Percentiles rank a stretch among this genome's conserved stretches.
Evolutionary conservation across 2,888 invertebrate genomes (phyloP).

Genomic region (Nudaria mundana): DNA sequence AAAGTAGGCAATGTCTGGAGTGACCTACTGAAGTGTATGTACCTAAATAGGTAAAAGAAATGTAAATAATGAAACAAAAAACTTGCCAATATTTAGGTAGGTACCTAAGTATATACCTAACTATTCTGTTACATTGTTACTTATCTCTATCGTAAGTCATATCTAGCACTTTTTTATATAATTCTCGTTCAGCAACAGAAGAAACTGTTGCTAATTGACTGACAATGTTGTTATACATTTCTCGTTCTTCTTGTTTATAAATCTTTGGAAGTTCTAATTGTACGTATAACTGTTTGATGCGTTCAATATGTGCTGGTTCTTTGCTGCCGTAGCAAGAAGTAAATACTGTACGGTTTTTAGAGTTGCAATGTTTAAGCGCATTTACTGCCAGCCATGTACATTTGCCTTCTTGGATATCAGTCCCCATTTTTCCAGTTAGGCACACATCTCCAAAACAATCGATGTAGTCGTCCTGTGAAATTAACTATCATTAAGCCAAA

Average conservation of each 20-base stretch:
- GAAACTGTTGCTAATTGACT: conserved; percentile 28
- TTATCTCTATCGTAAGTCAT: conserved; percentile 81
- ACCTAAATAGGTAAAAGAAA: too few species aligned
- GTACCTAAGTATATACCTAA: too few species aligned
- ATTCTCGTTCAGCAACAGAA: conserved; percentile 75
- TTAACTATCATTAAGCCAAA: neutral
- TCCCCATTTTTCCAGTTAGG: conserved; percentile 92
- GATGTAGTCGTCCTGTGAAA: conserved; percentile 87
- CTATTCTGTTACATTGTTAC: too few species aligned
- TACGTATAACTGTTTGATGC: conserved; percentile 62
- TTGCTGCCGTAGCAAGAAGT: conserved; percentile 86
- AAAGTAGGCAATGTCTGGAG: too few species aligned
- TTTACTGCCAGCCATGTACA: conserved; percentile 95
- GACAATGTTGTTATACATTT: conserved; percentile 85
- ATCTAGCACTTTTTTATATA: conserved; percentile 87
- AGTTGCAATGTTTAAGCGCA: conserved; percentile 86
- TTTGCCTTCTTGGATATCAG: conserved; percentile 96
- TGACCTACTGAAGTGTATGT: too few species aligned
- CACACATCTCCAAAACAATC: conserved; percentile 93
- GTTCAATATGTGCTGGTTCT: conserved; percentile 83
- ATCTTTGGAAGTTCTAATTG: conserved; percentile 86
- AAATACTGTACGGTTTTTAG: conserved; percentile 82
- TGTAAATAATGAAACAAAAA: too few species aligned
- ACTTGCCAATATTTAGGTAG: too few species aligned
- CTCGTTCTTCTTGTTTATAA: conserved; percentile 87